Evolutionary conservation across 1,140 invertebrate genomes (phyloP).

Genomic region (Stenopsyche tienmushanensis): DNA sequence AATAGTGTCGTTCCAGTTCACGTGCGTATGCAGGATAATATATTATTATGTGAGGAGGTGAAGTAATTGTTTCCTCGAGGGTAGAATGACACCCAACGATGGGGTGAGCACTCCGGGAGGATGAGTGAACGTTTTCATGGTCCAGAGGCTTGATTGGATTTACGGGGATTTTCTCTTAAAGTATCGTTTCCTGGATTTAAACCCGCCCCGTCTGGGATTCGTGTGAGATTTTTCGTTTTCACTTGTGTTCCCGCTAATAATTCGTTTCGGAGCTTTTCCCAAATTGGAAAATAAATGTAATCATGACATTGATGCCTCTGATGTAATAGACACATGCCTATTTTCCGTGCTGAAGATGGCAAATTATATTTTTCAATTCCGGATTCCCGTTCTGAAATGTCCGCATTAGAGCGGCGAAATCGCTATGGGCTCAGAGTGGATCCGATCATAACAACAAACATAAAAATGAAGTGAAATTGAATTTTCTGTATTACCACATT

Average conservation of each 20-base stretch:
- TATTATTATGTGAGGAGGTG: conserved; percentile 5
- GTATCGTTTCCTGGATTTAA: conserved; percentile 8
- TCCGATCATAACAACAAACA: too few relatives aligned
- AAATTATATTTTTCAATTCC: too few relatives aligned
- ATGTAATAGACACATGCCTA: background rate
- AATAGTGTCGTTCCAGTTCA: too few relatives aligned
- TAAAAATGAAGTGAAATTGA: too few relatives aligned
- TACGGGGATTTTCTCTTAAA: conserved; percentile 22
- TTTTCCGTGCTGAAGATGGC: too few relatives aligned
- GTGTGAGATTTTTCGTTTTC: conserved; percentile 21
- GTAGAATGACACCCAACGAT: conserved; percentile 38
- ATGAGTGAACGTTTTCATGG: conserved; percentile 29
- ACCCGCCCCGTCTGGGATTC: conserved; percentile 5
- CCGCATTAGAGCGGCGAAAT: too few relatives aligned
- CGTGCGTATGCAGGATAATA: background rate
- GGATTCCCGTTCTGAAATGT: too few relatives aligned
- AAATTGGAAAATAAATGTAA: background rate
- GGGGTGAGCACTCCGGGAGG: background rate
- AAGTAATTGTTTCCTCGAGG: conserved; percentile 39
- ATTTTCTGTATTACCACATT: too few relatives aligned
- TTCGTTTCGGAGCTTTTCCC: background rate
- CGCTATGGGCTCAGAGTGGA: too few relatives aligned
- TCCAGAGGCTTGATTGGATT: conserved; percentile 38
- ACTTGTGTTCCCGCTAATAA: background rate
- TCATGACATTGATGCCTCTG: background rate